Evolutionary conservation across 2,797 vertebrate species (phyloP).

Genomic region (Anguilla obscura): DNA sequence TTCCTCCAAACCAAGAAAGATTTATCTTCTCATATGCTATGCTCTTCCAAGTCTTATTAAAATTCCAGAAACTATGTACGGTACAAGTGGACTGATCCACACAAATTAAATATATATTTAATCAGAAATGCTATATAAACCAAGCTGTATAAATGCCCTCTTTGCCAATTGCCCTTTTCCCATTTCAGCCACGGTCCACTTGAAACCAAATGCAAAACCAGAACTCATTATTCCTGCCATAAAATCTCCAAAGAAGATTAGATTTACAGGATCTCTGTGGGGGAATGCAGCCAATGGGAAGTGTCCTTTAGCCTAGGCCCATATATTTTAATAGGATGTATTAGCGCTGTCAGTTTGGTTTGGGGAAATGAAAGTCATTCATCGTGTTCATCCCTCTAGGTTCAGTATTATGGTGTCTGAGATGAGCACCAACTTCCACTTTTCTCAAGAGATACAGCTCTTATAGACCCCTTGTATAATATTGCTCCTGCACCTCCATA

Average conservation of each 20-base stretch:
- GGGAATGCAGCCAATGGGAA: neutral
- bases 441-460: neutral
- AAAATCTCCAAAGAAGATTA: constrained; percentile 23
- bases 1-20: neutral
- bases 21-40: neutral
- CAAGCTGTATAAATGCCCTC: neutral
- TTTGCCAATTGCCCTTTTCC: neutral
- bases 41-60: neutral
- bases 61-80: neutral
- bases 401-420: neutral
- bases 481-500: neutral
- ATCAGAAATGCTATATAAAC: neutral
- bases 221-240: constrained; percentile 15
- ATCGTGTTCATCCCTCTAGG: constrained; percentile 30
- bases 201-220: constrained; percentile 9
- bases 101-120: neutral
- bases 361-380: neutral
- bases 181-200: neutral
- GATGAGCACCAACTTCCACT: neutral
- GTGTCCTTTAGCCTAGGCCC: constrained; percentile 10
- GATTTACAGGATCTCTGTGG: constrained; percentile 1
- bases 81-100: neutral
- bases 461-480: neutral
- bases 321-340: constrained; percentile 18
- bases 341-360: constrained; percentile 13